phyloP scores from a whole-genome alignment of 2,888 invertebrate genomes.

The Idaea aversata region DNA sequence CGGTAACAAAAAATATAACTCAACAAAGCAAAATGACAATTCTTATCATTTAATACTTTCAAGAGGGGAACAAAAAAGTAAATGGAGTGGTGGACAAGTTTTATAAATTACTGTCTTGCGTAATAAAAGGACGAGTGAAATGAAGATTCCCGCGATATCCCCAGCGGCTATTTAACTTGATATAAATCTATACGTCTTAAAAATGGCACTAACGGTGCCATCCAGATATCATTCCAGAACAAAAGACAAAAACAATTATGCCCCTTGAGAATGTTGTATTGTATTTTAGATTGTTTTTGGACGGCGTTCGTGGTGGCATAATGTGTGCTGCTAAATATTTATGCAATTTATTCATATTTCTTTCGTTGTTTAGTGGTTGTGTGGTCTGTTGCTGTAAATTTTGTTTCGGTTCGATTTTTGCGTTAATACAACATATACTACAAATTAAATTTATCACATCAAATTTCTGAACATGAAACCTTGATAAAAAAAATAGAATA shows the following conservation, averaged over 20 bases:
- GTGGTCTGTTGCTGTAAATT: constrained; percentile 16
- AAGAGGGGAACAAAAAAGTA: constrained; percentile 28
- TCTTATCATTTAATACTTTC: constrained; percentile 30
- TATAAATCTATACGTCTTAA: constrained; percentile 45
- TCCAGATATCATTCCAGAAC: constrained; percentile 59
- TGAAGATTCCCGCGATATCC: constrained; percentile 21
- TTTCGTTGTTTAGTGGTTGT: constrained; percentile 30
- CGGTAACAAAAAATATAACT: constrained; percentile 2
- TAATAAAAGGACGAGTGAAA: constrained; percentile 32
- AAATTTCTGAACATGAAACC: too few species aligned
- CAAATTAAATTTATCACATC: too few species aligned
- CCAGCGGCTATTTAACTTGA: constrained; percentile 33
- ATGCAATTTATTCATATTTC: constrained; percentile 74
- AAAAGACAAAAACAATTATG: constrained; percentile 75
- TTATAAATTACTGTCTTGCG: constrained; percentile 32
- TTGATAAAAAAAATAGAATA: background rate
- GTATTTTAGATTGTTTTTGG: constrained; percentile 54
- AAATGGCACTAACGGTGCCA: constrained; percentile 69
- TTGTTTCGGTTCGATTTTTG: constrained; percentile 17
- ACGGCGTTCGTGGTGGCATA: constrained; percentile 54
- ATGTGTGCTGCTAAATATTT: constrained; percentile 73
- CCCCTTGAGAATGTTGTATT: constrained; percentile 63
- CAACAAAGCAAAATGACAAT: constrained; percentile 5
- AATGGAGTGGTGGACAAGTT: constrained; percentile 29
- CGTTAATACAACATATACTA: background rate